A percentile compares a stretch with the other conserved stretches of the same genome.
phyloP scores from a whole-genome alignment of 30 jellyfish, hydroid and myxozoan genomes.

The Rhopilema esculentum region DNA sequence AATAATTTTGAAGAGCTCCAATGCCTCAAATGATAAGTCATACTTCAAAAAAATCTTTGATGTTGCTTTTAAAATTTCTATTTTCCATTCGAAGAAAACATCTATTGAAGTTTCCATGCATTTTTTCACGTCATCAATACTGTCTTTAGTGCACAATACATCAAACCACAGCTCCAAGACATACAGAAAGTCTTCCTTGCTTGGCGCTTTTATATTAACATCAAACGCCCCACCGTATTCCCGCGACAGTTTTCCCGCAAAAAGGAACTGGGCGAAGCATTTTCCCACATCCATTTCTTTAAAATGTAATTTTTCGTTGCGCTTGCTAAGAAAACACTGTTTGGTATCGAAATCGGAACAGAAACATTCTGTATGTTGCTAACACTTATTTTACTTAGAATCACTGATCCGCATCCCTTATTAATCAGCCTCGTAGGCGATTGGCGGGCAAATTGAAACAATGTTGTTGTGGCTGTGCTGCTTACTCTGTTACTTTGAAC shows the following conservation, averaged over 20 bases:
- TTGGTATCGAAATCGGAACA: too few species aligned
- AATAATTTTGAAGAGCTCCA: slow-evolving; percentile 24
- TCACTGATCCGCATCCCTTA: too few species aligned
- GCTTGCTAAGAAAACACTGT: too few species aligned
- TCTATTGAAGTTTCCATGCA: slow-evolving; percentile 79
- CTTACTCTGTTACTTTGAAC: too few species aligned
- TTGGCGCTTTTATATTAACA: neutral
- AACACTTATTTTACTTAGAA: too few species aligned
- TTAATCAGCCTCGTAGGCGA: too few species aligned
- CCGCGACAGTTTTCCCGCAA: slow-evolving; percentile 15
- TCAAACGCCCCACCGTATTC: neutral
- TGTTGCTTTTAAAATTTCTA: slow-evolving; percentile 47
- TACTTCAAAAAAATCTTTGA: slow-evolving; percentile 25
- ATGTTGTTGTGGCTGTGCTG: too few species aligned
- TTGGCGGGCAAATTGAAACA: too few species aligned
- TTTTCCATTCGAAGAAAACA: slow-evolving; percentile 38
- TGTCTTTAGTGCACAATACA: slow-evolving; percentile 25
- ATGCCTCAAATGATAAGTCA: slow-evolving; percentile 43
- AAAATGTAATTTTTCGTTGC: neutral
- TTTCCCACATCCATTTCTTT: slow-evolving; percentile 31
- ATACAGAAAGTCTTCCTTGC: slow-evolving; percentile 58
- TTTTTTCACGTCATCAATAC: slow-evolving; percentile 17
- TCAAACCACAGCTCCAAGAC: slow-evolving; percentile 60
- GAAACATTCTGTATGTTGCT: too few species aligned
- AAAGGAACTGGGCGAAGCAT: slow-evolving; percentile 38